Percentiles rank a stretch among this genome's conserved stretches.
These are phyloP conservation scores for Chaetogeoica ovagalla DNA, from an alignment of 2,888 invertebrate species.

Conservation along the genomic window DNA sequence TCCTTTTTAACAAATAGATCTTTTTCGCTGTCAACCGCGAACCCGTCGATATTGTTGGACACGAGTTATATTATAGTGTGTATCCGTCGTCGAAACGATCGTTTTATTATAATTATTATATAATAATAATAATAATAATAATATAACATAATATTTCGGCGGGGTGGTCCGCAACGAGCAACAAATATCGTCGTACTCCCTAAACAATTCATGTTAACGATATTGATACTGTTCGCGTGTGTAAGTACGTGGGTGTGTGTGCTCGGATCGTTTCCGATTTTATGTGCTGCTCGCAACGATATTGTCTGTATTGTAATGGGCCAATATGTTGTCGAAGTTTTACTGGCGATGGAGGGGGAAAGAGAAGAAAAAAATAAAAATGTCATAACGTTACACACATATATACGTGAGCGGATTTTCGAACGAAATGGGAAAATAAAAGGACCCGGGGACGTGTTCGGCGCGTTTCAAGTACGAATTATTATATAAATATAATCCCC, in stretches of 20 bases:
- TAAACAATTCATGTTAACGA: conserved; percentile 32
- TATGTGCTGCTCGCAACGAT: background rate
- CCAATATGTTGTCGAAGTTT: conserved; percentile 12
- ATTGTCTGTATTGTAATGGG: background rate
- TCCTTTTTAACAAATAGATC: no score
- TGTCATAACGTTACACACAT: background rate
- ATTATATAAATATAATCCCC: background rate
- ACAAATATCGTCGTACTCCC: background rate
- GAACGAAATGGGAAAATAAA: conserved; percentile 7
- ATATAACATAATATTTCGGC: no score
- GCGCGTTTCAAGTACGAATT: conserved; percentile 22
- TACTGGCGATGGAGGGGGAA: background rate
- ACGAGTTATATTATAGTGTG: no score
- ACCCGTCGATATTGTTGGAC: no score
- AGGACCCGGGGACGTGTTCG: conserved; percentile 8
- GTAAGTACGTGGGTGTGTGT: background rate
- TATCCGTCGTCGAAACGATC: no score
- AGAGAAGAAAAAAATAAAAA: background rate
- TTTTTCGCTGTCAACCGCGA: no score
- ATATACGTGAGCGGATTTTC: conserved; percentile 17
- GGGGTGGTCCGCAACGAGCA: no score
- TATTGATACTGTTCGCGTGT: background rate
- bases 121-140: no score
- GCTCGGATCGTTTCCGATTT: background rate
- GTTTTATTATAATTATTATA: no score